Evolutionary conservation across 2,113 vertebrate species (phyloP), one percentile per base, ranked within the genome.

Genomic region (Cyanoliseus patagonus): DNA sequence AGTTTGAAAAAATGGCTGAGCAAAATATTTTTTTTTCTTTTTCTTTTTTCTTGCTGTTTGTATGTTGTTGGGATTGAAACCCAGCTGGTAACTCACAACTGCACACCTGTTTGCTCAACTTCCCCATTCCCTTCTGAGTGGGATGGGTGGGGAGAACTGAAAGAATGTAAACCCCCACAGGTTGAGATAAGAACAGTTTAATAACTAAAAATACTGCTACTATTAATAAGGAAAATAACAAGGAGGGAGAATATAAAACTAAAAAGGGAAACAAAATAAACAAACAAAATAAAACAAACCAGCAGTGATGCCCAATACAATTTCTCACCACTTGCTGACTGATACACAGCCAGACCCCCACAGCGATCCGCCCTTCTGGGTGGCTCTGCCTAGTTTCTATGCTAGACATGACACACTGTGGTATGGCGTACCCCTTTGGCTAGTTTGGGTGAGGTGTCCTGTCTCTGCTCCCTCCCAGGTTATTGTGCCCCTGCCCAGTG

Each of bases 271-370:
- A 59, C 20, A 57, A 57, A 57, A 22, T 8, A 13, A 57, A 13
- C 8, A 57, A 55, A 30, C 17, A 55, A 31, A 33, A 22, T 7
- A 33, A n/a, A 20, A 3, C 8, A 59, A n/a, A 15, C 30, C 13
- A 59, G 9, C 9, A 59, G 57, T 35, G 33, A 35, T 24, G 22
- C 22, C 24, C 33, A 59, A 15, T 35, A 24, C 6, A 24, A 59
- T 59, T 24, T n/a, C 57, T 24, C 57, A 24, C 57, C 57, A 35
- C 13, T 22, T 5, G 22, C 13, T 59, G 33, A 59, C 33, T 15
- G 33, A 59, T 5, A n/a, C 33, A 7, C 33, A 59, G 20, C 57
- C 13, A 2, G 1, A 35, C 13, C 33, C 1, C 2, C 8, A 6
- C 20, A 23, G 55, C 1, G 0, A 35, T 59, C 57, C 2, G 33